A percentile compares a stretch with the other conserved stretches of the same genome.
phyloP scores from a whole-genome alignment of 2,113 vertebrate species.

The Serilophus lunatus region DNA sequence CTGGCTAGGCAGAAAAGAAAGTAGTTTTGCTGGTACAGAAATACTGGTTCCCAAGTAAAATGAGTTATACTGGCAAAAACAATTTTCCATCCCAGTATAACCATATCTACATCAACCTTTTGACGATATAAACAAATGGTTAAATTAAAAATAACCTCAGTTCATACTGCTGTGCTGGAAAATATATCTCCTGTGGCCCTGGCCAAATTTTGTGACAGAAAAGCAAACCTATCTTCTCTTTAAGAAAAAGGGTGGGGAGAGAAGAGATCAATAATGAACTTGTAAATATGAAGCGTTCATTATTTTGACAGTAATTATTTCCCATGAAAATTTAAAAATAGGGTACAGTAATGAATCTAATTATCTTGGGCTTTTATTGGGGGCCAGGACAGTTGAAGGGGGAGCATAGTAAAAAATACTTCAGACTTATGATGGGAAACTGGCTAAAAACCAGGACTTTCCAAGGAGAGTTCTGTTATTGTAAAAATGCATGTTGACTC shows the following conservation, averaged over 20 bases:
- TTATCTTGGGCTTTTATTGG: neutral
- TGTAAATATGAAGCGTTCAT: neutral
- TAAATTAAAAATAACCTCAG: neutral
- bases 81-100: neutral
- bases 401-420: neutral
- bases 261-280: neutral
- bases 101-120: neutral
- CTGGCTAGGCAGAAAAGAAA: neutral
- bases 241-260: neutral
- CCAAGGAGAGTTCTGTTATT: neutral
- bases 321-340: neutral
- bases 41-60: neutral
- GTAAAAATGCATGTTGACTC: neutral
- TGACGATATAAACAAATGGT: neutral
- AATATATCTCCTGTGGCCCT: neutral
- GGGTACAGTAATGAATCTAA: neutral
- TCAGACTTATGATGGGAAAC: neutral
- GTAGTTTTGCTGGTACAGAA: neutral
- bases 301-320: neutral
- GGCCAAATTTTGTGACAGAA: neutral
- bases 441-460: neutral
- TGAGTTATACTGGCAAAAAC: neutral
- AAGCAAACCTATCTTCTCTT: neutral
- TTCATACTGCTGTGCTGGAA: neutral
- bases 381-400: neutral